Conservation (phyloP, 2,888 invertebrate genomes). For the Steinernema hermaphroditum region DNA sequence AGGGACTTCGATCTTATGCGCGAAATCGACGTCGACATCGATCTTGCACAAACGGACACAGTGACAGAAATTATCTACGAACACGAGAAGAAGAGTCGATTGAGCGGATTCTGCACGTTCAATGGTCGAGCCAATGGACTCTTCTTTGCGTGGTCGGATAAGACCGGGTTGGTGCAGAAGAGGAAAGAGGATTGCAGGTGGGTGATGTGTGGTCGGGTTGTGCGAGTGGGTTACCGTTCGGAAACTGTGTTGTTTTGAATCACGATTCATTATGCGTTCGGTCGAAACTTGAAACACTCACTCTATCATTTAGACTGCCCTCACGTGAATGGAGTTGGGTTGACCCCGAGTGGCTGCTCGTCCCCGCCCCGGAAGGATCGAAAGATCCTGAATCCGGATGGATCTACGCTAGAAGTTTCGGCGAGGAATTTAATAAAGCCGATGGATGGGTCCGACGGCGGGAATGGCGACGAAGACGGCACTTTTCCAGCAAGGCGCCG, state of each 20-base stretch:
- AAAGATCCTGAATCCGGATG: conserved; percentile 20
- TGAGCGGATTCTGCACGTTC: conserved; percentile 25
- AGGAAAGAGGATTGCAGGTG: conserved; percentile 23
- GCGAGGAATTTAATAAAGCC: neutral
- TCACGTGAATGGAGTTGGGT: conserved; percentile 20
- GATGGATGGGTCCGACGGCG: neutral
- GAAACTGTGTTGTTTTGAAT: too few species aligned
- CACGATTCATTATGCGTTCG: too few species aligned
- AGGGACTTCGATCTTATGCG: conserved; percentile 6
- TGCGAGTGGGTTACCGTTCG: too few species aligned
- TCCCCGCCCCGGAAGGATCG: conserved; percentile 9
- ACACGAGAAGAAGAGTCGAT: conserved; percentile 20
- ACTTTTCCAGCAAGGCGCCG: conserved; percentile 20
- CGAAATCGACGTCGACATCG: conserved; percentile 10
- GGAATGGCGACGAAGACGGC: conserved; percentile 16
- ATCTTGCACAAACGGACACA: conserved; percentile 13
- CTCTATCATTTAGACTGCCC: neutral
- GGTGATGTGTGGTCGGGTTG: too few species aligned
- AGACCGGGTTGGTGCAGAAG: conserved; percentile 13
- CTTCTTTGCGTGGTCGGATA: conserved; percentile 20
- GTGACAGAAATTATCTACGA: conserved; percentile 22
- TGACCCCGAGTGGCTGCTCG: conserved; percentile 12
- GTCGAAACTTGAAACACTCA: too few species aligned
- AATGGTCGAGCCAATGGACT: conserved; percentile 20
- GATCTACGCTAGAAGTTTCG: conserved; percentile 12